Base-by-base conservation (phyloP, 2,797 vertebrate genomes). In the Acestrorhynchus altus region DNA sequence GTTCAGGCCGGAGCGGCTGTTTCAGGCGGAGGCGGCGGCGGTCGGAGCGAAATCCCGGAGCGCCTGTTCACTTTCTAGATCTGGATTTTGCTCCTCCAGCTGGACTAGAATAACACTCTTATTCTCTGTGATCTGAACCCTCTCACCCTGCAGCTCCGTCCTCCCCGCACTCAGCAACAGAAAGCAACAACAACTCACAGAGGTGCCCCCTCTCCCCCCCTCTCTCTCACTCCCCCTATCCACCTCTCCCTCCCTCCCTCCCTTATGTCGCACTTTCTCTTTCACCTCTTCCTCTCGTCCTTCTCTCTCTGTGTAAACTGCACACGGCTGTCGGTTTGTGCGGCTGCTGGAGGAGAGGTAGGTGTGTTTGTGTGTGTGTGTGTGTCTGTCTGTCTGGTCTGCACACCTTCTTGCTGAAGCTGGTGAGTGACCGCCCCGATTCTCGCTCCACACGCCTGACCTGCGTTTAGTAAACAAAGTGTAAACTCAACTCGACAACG, bases 371-470 rank as follows among this genome's bases (percentile, higher is more conserved):
- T 96, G 97, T n/a, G n/a, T n/a, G n/a, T n/a, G n/a, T n/a, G 96
- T 98, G 97, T 92, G 95, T 94, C 91, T 99, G n/a, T n/a, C n/a
- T n/a, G n/a, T n/a, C 97, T 47, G 98, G 96, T 77, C 93, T 98
- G 74, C 97, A 99, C 87, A 98, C 97, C 70, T 99, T 98, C 86
- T 94, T 99, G 69, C 96, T 99, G 49, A 98, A 99, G 87, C 90
- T 98, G 97, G 97, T 99, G 93, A 96, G 92, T 76, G 42, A 16
- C 18, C 42, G 4, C 10, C 47, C 28, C 8, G 49, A 10, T 24
- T 39, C 46, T 22, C 0, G 1, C n/a, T 35, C n/a, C n/a, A n/a
- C n/a, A n/a, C n/a, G n/a, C n/a, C n/a, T n/a, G n/a, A n/a, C n/a
- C n/a, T n/a, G n/a, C n/a, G n/a, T n/a, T n/a, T n/a, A n/a, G n/a